Conservation (phyloP, 2,797 vertebrate genomes). For the Xiphorhynchus erythropygius region DNA sequence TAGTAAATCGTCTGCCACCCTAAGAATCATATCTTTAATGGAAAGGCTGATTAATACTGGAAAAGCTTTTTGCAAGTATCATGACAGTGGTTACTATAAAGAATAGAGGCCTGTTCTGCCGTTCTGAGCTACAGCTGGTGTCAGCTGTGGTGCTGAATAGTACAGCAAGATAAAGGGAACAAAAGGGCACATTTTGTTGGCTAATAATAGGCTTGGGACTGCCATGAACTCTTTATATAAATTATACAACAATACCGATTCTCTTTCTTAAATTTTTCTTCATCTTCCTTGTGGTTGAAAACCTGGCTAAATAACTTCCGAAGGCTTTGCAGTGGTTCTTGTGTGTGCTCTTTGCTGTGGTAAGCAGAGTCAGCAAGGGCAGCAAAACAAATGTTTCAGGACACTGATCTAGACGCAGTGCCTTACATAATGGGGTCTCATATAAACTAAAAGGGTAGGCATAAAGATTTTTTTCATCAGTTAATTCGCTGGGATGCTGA, state of each 20-base stretch:
- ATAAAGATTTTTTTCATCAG: constrained; percentile 1
- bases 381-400: constrained; percentile 12
- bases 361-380: neutral
- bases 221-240: neutral
- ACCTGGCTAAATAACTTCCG: neutral
- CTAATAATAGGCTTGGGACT: constrained; percentile 31
- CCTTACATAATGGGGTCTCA: neutral
- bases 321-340: neutral
- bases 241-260: neutral
- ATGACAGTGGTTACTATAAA: neutral
- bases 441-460: neutral
- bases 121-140: neutral
- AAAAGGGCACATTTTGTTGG: neutral
- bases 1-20: neutral
- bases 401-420: neutral
- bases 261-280: neutral
- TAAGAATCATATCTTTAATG: neutral
- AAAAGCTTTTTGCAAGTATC: neutral
- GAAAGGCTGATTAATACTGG: neutral
- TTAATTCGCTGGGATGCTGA: constrained; percentile 28
- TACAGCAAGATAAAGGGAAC: neutral
- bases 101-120: neutral
- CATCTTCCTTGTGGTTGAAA: neutral
- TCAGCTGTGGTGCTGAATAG: constrained; percentile 14
- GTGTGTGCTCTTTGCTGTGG: neutral